phyloP scores from a whole-genome alignment of 2,888 invertebrate genomes.

The Netelia fuscicornis region DNA sequence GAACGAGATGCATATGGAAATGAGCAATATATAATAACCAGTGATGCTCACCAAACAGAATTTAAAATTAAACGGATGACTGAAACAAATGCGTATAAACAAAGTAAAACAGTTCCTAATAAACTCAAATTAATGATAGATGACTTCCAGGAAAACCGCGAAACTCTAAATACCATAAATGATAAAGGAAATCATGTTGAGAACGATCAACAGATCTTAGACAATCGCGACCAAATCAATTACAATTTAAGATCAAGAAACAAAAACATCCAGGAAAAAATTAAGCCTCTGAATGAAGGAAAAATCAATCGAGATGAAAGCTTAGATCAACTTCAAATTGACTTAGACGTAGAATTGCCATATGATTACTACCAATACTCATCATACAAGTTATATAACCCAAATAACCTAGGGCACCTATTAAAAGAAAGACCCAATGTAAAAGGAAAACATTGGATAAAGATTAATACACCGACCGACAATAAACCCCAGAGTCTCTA shows the following conservation, averaged over 20 bases:
- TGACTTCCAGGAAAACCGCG: background rate
- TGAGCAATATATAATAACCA: conserved; percentile 6
- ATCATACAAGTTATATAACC: conserved; percentile 44
- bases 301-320: conserved; percentile 14
- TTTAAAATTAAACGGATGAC: background rate
- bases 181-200: conserved; percentile 24
- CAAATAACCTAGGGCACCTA: conserved; percentile 38
- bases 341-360: conserved; percentile 24
- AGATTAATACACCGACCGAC: conserved; percentile 33
- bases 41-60: background rate
- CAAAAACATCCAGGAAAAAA: background rate
- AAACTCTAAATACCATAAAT: background rate
- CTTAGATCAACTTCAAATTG: conserved; percentile 15
- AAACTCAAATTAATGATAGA: background rate
- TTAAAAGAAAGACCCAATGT: conserved; percentile 41
- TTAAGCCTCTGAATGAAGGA: background rate
- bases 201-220: background rate
- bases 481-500: conserved; percentile 44
- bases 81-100: background rate
- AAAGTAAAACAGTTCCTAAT: background rate
- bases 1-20: background rate
- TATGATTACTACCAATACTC: conserved; percentile 44
- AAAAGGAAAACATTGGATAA: conserved; percentile 47
- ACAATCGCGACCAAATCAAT: conserved; percentile 24
- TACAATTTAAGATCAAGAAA: conserved; percentile 29